Base-by-base conservation (phyloP, 2,888 invertebrate genomes). In the Salticus scenicus region DNA sequence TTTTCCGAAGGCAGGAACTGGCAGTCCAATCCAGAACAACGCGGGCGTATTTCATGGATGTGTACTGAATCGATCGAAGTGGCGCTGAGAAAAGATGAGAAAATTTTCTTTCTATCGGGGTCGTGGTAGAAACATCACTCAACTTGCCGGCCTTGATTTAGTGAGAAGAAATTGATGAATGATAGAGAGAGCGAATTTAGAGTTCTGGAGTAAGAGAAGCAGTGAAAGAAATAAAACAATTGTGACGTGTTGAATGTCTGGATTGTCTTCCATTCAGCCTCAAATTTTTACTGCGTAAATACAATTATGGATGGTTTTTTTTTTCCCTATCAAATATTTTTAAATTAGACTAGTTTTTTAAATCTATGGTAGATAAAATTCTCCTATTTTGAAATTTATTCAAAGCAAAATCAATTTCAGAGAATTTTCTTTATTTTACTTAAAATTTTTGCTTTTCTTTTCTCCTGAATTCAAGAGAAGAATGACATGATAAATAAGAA, bases 71-170 rank as follows among this genome's bases (percentile, higher is more conserved):
- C 57, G 57, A 57, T 57, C 57, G 57, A 57, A 5, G 17, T 24
- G 20, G 24, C 57, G 57, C 57, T 57, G 57, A 24, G 5, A 57
- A 24, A 24, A 12, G 57, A 20, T 20, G 57, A 24, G n/a, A 47
- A 24, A 24, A 57, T 24, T 24, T 24, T 57, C 57, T 57, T 57
- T 57, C 24, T 5, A 24, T 24, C 24, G 20, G 57, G 57, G 57
- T 57, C 24, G 57, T 57, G 57, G 57, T 57, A 57, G 57, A 57
- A 57, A 57, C 57, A 57, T 57, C 57, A 57, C 57, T 57, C 57
- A 57, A 57, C 57, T 57, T 57, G 57, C 57, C 57, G 57, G 57
- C 24, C 57, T 57, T 57, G 57, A 57, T 57, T 57, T 57, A 24
- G 57, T 24, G 20, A 24, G 57, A 57, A 57, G 57, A 57, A 47